Evolutionary conservation across 2,888 invertebrate genomes (phyloP), one percentile per base, ranked within the genome.

Genomic region (Lasioglossum malachurum): DNA sequence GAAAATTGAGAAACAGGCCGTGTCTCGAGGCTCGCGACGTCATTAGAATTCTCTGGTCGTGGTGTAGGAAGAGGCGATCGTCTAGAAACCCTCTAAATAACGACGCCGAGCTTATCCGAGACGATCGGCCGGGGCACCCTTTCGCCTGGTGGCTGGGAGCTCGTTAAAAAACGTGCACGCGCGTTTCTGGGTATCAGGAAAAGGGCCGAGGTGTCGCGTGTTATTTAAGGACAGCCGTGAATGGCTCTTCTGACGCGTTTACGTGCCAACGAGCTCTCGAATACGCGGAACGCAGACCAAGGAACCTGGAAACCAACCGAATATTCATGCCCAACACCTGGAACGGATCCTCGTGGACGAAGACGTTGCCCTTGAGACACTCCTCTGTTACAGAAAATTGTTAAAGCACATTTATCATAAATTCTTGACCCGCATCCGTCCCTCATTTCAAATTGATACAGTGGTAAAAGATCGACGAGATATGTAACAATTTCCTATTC

Each of bases 21-120:
- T 87, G 88, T 89, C 86, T 79, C 85, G 83, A 60, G 79, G 38
- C 77, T 87, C 89, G 82, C 86, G 84, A 82, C 87, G 87, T 93
- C 92, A 93, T 94, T 94, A 93, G 93, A 92, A 94, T 94, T 94
- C 94, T 82, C 74, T 57, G 81, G 79, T 82, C 91, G 92, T 93
- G 92, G 49, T 92, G 90, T 92, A 92, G 91, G 89, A 67, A 67
- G 38, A 35, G 91, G 87, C 93, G 92, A 93, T 93, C 91, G 93
- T 93, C 92, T 90, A 92, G 90, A 91, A 93, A 93, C 92, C 93
- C 93, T 92, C 91, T 87, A 91, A 91, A 88, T 88, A 89, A 91
- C 86, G 60, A 57, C 86, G 87, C 49, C 71, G 80, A 12, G 67
- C 82, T 91, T 91, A 91, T 91, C 91, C 83, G 73, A 19, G 31